Evolutionary conservation across 2,888 invertebrate species (phyloP).

Genomic region (Acanthopleura granulata): DNA sequence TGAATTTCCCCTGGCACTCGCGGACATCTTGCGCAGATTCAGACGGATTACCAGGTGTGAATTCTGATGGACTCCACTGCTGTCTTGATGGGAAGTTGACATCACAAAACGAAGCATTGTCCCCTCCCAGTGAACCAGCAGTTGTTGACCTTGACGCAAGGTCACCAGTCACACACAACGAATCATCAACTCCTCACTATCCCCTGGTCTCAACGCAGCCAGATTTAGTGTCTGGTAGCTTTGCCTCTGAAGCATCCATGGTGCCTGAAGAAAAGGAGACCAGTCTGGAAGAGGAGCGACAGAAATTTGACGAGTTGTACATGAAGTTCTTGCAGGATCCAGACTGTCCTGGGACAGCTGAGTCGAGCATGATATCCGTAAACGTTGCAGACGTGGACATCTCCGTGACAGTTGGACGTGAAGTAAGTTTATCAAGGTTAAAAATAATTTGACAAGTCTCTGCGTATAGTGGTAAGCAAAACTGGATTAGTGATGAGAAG

Average conservation of each 20-base stretch:
- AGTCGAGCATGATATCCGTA: neutral
- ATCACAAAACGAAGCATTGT: too few species aligned
- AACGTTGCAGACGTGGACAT: neutral
- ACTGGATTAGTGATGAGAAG: too few species aligned
- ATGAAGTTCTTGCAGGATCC: conserved; percentile 5
- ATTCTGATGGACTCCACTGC: too few species aligned
- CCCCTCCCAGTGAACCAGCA: neutral
- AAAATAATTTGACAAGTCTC: too few species aligned
- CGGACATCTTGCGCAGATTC: too few species aligned
- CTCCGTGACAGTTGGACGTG: neutral
- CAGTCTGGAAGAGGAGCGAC: neutral
- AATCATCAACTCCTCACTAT: conserved; percentile 4
- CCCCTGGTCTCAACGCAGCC: too few species aligned
- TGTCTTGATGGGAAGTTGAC: too few species aligned
- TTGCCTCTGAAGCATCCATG: too few species aligned
- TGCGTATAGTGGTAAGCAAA: too few species aligned
- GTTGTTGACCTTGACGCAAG: conserved; percentile 26
- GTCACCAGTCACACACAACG: conserved; percentile 23
- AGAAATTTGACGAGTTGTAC: conserved; percentile 7
- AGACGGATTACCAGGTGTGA: too few species aligned
- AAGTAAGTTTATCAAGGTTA: conserved; percentile 23
- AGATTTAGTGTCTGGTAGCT: too few species aligned
- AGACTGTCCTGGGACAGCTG: neutral
- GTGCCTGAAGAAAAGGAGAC: neutral
- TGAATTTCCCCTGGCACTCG: too few species aligned